These are phyloP conservation scores for Sinohyriopsis cumingii DNA, from an alignment of 2,888 invertebrate genomes.

Conservation along the genomic window DNA sequence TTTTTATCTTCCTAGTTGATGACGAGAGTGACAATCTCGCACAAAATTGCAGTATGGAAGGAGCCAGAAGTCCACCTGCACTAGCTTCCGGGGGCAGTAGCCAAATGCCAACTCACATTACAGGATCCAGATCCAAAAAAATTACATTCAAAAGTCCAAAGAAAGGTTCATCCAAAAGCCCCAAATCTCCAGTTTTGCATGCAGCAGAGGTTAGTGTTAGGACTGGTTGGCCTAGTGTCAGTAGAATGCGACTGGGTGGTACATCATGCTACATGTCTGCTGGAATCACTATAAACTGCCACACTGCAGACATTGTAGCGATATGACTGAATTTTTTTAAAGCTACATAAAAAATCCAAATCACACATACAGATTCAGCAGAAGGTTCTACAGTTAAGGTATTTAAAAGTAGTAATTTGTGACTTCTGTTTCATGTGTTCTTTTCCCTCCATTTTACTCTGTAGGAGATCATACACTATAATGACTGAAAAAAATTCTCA, in stretches of 20 bases:
- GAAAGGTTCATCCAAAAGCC: slow-evolving; percentile 15
- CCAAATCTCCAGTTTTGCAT: slow-evolving; percentile 17
- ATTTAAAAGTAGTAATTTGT: neutral
- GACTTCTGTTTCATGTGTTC: neutral
- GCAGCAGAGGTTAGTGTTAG: slow-evolving; percentile 32
- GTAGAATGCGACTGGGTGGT: too few species aligned
- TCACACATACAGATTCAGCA: too few species aligned
- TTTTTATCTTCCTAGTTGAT: neutral
- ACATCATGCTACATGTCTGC: too few species aligned
- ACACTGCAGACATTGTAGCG: too few species aligned
- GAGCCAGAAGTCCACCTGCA: slow-evolving; percentile 20
- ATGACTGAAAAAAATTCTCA: too few species aligned
- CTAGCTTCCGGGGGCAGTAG: slow-evolving; percentile 50
- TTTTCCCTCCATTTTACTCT: slow-evolving; percentile 3
- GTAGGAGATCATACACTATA: too few species aligned
- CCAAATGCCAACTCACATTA: slow-evolving; percentile 56
- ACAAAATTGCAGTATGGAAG: slow-evolving; percentile 28
- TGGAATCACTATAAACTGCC: too few species aligned
- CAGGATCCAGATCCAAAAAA: slow-evolving; percentile 39
- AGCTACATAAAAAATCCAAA: too few species aligned
- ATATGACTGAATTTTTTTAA: too few species aligned
- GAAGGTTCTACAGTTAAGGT: slow-evolving; percentile 50
- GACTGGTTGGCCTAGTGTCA: too few species aligned
- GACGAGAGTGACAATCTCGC: slow-evolving; percentile 37
- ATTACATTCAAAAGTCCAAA: slow-evolving; percentile 44